A percentile compares a stretch with the other conserved stretches of the same genome.
Conservation (phyloP, 2,888 invertebrate genomes). For the Brachypalpus laphriformis region DNA sequence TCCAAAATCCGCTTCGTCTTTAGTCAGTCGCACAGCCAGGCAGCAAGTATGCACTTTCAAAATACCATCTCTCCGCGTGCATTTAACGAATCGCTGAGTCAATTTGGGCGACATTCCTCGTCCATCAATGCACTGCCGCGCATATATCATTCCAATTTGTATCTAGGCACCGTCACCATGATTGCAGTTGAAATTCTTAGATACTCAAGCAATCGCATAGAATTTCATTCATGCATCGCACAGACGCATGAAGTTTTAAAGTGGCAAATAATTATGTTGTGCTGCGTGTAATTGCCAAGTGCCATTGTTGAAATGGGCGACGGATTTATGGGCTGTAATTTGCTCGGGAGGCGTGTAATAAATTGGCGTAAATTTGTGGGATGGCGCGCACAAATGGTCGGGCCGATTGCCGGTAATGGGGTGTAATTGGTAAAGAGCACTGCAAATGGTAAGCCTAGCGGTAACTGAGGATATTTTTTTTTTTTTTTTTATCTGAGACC, state of each 20-base stretch:
- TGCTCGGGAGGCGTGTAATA: constrained; percentile 69
- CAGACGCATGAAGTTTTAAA: constrained; percentile 75
- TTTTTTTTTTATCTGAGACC: background rate
- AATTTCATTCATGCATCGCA: constrained; percentile 72
- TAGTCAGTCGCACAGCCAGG: background rate
- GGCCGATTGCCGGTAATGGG: constrained; percentile 52
- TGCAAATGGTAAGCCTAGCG: background rate
- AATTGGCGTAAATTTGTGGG: constrained; percentile 66
- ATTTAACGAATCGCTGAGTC: constrained; percentile 78
- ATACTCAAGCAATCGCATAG: constrained; percentile 50
- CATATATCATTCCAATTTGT: constrained; percentile 77
- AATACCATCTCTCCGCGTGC: constrained; percentile 33
- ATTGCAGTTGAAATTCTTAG: constrained; percentile 58
- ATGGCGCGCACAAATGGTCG: constrained; percentile 58
- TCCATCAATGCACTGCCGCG: constrained; percentile 80
- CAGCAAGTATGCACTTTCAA: background rate
- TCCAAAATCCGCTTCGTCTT: constrained; percentile 14
- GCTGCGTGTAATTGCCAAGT: constrained; percentile 77
- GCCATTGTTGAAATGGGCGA: constrained; percentile 73
- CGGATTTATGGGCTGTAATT: constrained; percentile 74
- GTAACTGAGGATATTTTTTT: background rate
- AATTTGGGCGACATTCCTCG: constrained; percentile 82
- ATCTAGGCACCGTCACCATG: constrained; percentile 30
- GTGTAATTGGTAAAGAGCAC: constrained; percentile 49
- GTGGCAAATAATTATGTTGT: constrained; percentile 80